A percentile compares a stretch with the other conserved stretches of the same genome.
phyloP scores from a whole-genome alignment of 2,888 invertebrate species.

The Galerucella calmariensis region DNA sequence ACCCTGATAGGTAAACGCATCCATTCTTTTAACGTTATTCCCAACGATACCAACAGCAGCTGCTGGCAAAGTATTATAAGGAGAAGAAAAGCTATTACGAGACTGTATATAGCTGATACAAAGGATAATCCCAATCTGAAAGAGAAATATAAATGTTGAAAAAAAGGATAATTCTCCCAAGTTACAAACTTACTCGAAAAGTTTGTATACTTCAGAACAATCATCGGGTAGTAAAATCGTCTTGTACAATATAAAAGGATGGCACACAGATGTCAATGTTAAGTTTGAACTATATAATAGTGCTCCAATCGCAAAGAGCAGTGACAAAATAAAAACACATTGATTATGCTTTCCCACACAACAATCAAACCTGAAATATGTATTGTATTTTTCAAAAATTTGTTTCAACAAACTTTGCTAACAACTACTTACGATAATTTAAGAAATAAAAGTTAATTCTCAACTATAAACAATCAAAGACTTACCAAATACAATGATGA shows the following conservation, averaged over 20 bases:
- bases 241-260: conserved; percentile 77
- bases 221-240: conserved; percentile 82
- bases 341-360: conserved; percentile 86
- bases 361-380: conserved; percentile 77
- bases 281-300: conserved; percentile 82
- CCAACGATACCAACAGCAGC: conserved; percentile 65
- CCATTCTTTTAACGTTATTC: conserved; percentile 68
- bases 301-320: conserved; percentile 74
- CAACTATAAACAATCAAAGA: conserved; percentile 25
- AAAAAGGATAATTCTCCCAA: background rate
- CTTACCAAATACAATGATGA: conserved; percentile 84
- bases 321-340: conserved; percentile 76
- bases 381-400: no score
- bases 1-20: conserved; percentile 54
- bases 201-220: conserved; percentile 85
- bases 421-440: background rate
- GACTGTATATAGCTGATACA: conserved; percentile 57
- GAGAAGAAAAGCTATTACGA: conserved; percentile 52
- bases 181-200: conserved; percentile 74
- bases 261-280: conserved; percentile 87
- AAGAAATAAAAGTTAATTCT: background rate
- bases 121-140: conserved; percentile 58
- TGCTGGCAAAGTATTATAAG: conserved; percentile 56
- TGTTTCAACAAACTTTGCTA: no score
- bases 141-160: conserved; percentile 32